phyloP scores from a whole-genome alignment of 2,113 vertebrate genomes.

The Corydoras sp. region DNA sequence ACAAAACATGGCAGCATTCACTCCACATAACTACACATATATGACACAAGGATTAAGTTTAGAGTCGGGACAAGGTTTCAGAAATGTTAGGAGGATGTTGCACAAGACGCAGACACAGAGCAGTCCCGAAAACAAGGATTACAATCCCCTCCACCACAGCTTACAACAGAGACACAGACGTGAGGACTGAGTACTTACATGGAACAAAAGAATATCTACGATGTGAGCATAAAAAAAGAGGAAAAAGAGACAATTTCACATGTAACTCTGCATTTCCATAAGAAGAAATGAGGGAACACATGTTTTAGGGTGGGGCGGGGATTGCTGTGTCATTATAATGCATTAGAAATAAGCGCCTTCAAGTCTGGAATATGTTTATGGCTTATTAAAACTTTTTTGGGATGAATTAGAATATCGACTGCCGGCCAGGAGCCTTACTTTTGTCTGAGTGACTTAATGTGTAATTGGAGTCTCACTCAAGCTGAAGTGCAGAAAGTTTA shows the following conservation, averaged over 20 bases:
- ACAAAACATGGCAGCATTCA: too few relatives aligned
- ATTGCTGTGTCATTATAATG: too few relatives aligned
- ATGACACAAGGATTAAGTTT: too few relatives aligned
- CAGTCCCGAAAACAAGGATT: background rate
- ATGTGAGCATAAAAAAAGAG: slow-evolving; percentile 72
- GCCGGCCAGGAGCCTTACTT: background rate
- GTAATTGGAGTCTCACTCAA: too few relatives aligned
- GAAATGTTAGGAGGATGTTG: too few relatives aligned
- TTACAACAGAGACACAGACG: slow-evolving; percentile 28
- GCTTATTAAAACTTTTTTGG: background rate
- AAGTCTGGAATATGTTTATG: too few relatives aligned
- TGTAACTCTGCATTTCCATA: slow-evolving; percentile 34
- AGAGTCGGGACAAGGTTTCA: too few relatives aligned
- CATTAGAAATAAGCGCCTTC: too few relatives aligned
- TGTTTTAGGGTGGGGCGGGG: slow-evolving; percentile 1
- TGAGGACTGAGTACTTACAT: slow-evolving; percentile 78
- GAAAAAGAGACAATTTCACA: slow-evolving; percentile 58
- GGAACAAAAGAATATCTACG: slow-evolving; percentile 91
- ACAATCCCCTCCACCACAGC: slow-evolving; percentile 40
- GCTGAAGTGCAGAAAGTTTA: too few relatives aligned
- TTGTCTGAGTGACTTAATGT: too few relatives aligned
- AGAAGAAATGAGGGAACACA: slow-evolving; percentile 4
- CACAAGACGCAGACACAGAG: too few relatives aligned
- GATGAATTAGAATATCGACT: background rate
- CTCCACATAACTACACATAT: too few relatives aligned